These are phyloP conservation scores for Alouatta caraya DNA, from an alignment of 2,797 vertebrate genomes.

Conservation along the genomic window DNA sequence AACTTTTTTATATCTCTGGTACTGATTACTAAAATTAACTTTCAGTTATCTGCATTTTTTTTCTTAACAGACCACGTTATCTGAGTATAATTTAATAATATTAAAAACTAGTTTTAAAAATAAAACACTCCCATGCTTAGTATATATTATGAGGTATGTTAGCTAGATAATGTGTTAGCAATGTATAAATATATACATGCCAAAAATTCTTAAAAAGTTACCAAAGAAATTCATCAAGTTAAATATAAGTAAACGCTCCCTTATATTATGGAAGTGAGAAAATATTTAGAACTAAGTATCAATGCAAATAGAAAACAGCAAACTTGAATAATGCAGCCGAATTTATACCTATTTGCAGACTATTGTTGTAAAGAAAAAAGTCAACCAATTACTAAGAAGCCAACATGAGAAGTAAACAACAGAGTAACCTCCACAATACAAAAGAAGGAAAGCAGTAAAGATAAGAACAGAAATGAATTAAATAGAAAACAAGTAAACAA, in stretches of 20 bases:
- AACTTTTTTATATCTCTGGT: not conserved
- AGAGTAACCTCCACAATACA: not conserved
- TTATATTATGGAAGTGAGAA: not conserved
- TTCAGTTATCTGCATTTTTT: not conserved
- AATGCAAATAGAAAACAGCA: not conserved
- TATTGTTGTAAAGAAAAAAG: constrained; percentile 16
- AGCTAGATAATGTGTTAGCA: not conserved
- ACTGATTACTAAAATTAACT: not conserved
- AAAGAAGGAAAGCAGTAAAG: not conserved
- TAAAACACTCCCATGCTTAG: not conserved
- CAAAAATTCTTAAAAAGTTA: not conserved
- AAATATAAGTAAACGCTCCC: not conserved
- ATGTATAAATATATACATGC: not conserved
- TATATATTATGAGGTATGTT: not conserved
- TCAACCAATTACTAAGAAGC: constrained; percentile 6
- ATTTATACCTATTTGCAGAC: constrained; percentile 12
- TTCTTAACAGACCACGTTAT: not conserved
- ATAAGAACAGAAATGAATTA: not conserved
- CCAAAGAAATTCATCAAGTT: not conserved
- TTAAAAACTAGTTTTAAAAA: not conserved
- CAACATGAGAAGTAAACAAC: not conserved
- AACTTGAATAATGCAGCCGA: not conserved
- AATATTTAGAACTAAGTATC: not conserved
- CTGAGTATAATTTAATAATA: not conserved
- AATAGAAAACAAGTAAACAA: not conserved